A percentile compares a stretch with the other conserved stretches of the same genome.
Conservation (phyloP, 2,888 invertebrate species). For the Bombyx huttoni region DNA sequence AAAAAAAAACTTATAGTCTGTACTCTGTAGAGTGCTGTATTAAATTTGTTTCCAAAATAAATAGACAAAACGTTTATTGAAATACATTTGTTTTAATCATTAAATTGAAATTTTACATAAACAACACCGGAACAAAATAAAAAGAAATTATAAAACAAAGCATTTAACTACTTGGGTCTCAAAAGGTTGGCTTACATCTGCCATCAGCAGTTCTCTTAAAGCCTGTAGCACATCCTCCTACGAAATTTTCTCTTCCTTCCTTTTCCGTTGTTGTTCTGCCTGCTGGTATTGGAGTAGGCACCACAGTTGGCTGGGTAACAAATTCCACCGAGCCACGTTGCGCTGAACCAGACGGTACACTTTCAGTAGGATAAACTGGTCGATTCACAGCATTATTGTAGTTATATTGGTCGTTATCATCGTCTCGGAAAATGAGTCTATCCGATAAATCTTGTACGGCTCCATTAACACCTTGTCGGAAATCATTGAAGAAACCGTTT, state of each 20-base stretch:
- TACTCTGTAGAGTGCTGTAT: too few species aligned
- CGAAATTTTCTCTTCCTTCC: conserved; percentile 41
- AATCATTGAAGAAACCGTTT: conserved; percentile 20
- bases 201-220: conserved; percentile 42
- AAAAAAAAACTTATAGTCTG: too few species aligned
- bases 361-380: neutral
- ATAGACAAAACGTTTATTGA: neutral
- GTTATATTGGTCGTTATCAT: neutral
- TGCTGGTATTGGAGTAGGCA: conserved; percentile 3
- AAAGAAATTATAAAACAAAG: too few species aligned
- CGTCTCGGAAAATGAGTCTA: conserved; percentile 16
- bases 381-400: neutral
- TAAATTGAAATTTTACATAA: neutral
- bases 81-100: too few species aligned
- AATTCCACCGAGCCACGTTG: neutral
- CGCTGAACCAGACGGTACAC: neutral
- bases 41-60: neutral
- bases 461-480: conserved; percentile 20
- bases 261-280: conserved; percentile 15
- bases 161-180: neutral
- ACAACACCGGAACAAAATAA: neutral
- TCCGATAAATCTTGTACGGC: conserved; percentile 20
- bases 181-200: conserved; percentile 38
- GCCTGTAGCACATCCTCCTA: conserved; percentile 35
- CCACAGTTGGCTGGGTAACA: neutral